Base-by-base conservation (phyloP, 2,113 vertebrate genomes). In the Thermophis baileyi region DNA sequence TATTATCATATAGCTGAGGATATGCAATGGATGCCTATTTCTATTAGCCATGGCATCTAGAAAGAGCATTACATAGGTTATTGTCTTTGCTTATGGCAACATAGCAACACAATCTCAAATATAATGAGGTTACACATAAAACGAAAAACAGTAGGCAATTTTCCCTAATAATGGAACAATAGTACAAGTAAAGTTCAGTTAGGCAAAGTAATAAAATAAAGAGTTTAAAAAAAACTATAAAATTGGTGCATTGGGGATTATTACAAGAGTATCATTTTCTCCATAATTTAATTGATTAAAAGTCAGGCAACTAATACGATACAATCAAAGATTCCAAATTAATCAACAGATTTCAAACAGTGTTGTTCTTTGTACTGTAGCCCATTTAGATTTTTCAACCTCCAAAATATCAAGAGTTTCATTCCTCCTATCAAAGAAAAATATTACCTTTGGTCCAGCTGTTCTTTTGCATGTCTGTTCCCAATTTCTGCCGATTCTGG, bases 361-460 rank as follows among this genome's bases (percentile, higher is more conserved):
- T 90, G 24, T 50, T 90, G 51, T 10, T 24, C 40, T 90, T 25
- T 40, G 3, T 50, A 91, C 10, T 53, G 2, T 18, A 40, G 22
- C 24, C n/a, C 25, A 53, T 40, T 81, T 81, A 81, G 22, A 35
- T 91, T 91, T 53, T 50, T 51, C n/a, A 91, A 50, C 51, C n/a
- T 18, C 4, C 22, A 81, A 81, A 81, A 81, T 44, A 81, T 44
- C 74, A 24, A 63, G 10, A 44, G 35, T 81, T 81, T 44, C 35
- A 81, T 81, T 44, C 35, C 22, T 81, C 35, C 74, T 81, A 81
- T 44, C 87, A 95, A 85, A 91, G 2, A 85, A 57, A 57, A 93
- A 95, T 22, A 87, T 96, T 97, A 98, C 98, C 97, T 97, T 92
- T 96, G 93, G 74, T 93, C 35, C 89, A 89, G 22, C 92, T 93